Base-by-base conservation (phyloP, 2,888 invertebrate species). In the Chrysina gloriosa region DNA sequence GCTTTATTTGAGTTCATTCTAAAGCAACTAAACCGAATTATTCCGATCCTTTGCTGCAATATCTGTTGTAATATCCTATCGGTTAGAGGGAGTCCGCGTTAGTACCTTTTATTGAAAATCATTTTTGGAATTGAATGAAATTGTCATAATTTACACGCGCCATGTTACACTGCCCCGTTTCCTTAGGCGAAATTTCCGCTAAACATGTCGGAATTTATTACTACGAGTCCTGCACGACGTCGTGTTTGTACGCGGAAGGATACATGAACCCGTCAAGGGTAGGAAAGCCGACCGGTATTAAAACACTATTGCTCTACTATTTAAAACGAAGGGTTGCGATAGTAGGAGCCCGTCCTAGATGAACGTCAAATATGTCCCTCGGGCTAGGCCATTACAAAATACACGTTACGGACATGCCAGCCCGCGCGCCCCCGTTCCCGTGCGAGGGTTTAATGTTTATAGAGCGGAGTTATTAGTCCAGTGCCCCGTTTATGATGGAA, bases 401-500 rank as follows among this genome's bases (percentile, higher is more conserved):
- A 52, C 31, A 29, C 31, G 52, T 34, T 19, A 9, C 19, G 45
- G 45, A 45, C 61, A 39, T 58, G 39, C 34, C 58, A 58, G 7
- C 39, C 23, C 42, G 23, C 21, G 21, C 36, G 54, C 34, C 58
- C 23, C 31, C 14, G 11, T 36, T 36, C 39, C 42, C 21, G 36
- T 34, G 52, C 29, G n/a, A 27, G 23, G 65, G 65, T 45, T 56
- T 42, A 45, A 45, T 56, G 45, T 56, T 56, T 29, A 45, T 36
- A 52, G 56, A 31, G 45, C 42, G 47, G 47, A 65, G 56, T 65
- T 65, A 65, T 65, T 65, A 65, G 56, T 65, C 65, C 19, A 34
- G 52, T 21, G 65, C 66, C 70, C 61, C 70, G 72, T 72, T 72
- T 72, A 72, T 71, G 72, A 72, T 64, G 71, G 72, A 72, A 70